Conservation (phyloP, 2,113 vertebrate species). For the Puntigrus tetrazona region DNA sequence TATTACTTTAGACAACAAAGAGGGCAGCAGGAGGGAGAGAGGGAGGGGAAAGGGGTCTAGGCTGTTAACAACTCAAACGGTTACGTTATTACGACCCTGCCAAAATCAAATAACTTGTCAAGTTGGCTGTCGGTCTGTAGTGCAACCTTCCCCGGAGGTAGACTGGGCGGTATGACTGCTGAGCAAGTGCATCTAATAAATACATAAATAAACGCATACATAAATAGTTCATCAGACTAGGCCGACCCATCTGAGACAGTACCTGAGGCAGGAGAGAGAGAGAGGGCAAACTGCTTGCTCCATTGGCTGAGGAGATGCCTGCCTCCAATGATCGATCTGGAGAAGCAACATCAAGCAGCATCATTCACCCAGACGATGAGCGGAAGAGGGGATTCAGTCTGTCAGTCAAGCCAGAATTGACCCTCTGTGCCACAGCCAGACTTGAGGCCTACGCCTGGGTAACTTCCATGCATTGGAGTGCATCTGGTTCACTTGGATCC, state of each 20-base stretch:
- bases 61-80: slow-evolving; percentile 62
- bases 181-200: slow-evolving; percentile 65
- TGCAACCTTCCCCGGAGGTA: not conserved
- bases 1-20: slow-evolving; percentile 71
- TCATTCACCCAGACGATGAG: slow-evolving; percentile 54
- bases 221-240: slow-evolving; percentile 68
- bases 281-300: slow-evolving; percentile 50
- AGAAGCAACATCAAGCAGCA: slow-evolving; percentile 68
- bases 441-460: not conserved
- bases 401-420: slow-evolving; percentile 46
- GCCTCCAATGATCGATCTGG: slow-evolving; percentile 69
- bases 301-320: slow-evolving; percentile 56
- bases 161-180: slow-evolving; percentile 36
- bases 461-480: not conserved
- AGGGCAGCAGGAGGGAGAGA: slow-evolving; percentile 9
- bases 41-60: slow-evolving; percentile 37
- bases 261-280: slow-evolving; percentile 63
- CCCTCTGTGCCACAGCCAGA: slow-evolving; percentile 37
- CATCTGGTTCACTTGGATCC: slow-evolving; percentile 26
- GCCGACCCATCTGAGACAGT: slow-evolving; percentile 67
- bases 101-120: slow-evolving; percentile 67
- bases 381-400: slow-evolving; percentile 60
- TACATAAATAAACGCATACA: slow-evolving; percentile 72
- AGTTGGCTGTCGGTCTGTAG: slow-evolving; percentile 50
- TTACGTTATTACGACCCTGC: slow-evolving; percentile 57